Evolutionary conservation across 2,797 vertebrate genomes (phyloP).

Genomic region (Eleutherodactylus coqui): DNA sequence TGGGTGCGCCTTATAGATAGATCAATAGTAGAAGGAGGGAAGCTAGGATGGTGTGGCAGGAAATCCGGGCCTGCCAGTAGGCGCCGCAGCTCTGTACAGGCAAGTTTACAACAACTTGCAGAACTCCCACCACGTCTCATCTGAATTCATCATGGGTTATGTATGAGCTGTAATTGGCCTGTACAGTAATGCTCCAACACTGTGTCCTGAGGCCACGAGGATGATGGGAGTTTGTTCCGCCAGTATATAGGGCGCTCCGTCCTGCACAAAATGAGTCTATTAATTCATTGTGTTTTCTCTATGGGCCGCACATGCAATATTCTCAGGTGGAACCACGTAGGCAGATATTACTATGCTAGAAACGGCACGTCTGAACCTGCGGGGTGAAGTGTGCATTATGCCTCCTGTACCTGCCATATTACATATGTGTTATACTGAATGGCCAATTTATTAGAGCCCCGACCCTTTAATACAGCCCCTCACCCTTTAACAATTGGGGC

Average conservation of each 20-base stretch:
- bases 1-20: neutral
- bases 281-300: neutral
- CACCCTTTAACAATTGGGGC: too few species aligned
- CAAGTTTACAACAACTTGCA: neutral
- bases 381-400: too few species aligned
- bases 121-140: slow-evolving; percentile 5
- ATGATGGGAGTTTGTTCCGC: neutral
- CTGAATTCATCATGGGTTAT: neutral
- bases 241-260: neutral
- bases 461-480: too few species aligned
- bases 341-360: neutral
- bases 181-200: neutral
- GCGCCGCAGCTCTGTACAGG: neutral
- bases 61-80: neutral
- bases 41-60: neutral
- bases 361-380: too few species aligned
- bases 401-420: too few species aligned
- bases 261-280: neutral
- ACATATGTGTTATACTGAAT: too few species aligned
- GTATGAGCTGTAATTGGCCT: neutral
- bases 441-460: too few species aligned
- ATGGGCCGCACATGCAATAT: too few species aligned
- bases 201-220: neutral
- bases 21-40: neutral
- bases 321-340: neutral